Evolutionary conservation across 2,888 invertebrate genomes (phyloP).

Genomic region (Sinodicranocentrus sp.): DNA sequence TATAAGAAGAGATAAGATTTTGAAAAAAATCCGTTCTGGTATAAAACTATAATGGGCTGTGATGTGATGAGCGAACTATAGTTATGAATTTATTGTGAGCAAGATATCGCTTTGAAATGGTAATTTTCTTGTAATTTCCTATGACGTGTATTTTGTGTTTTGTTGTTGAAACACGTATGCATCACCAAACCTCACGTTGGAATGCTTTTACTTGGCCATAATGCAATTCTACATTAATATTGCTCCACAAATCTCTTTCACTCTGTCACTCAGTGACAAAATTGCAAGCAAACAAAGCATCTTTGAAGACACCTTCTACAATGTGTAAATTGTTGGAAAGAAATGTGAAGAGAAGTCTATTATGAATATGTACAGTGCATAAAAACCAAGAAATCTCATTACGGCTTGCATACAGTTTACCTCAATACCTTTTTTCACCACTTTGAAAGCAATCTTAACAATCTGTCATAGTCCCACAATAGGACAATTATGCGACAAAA

Average conservation of each 20-base stretch:
- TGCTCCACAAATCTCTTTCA: conserved; percentile 56
- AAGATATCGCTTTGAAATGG: conserved; percentile 34
- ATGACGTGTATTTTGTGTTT: conserved; percentile 9
- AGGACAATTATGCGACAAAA: conserved; percentile 55
- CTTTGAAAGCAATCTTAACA: conserved; percentile 41
- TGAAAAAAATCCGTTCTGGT: conserved; percentile 54
- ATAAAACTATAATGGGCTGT: conserved; percentile 54
- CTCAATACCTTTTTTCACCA: conserved; percentile 21
- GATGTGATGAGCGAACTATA: conserved; percentile 48
- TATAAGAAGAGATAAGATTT: neutral
- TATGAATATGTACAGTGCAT: conserved; percentile 1
- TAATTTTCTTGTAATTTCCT: conserved; percentile 31
- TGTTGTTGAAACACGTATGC: conserved; percentile 7
- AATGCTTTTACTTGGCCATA: conserved; percentile 7
- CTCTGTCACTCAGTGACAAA: conserved; percentile 40
- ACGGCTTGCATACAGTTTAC: conserved; percentile 24
- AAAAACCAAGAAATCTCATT: conserved; percentile 51
- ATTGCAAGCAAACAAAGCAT: neutral
- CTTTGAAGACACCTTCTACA: neutral
- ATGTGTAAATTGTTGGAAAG: neutral
- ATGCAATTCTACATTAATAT: conserved; percentile 11
- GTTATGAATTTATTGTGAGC: conserved; percentile 38
- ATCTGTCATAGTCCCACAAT: conserved; percentile 51
- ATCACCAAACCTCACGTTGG: neutral
- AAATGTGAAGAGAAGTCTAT: neutral